These are phyloP conservation scores for Smutsia gigantea DNA, from an alignment of 2,797 vertebrate species.

Conservation along the genomic window DNA sequence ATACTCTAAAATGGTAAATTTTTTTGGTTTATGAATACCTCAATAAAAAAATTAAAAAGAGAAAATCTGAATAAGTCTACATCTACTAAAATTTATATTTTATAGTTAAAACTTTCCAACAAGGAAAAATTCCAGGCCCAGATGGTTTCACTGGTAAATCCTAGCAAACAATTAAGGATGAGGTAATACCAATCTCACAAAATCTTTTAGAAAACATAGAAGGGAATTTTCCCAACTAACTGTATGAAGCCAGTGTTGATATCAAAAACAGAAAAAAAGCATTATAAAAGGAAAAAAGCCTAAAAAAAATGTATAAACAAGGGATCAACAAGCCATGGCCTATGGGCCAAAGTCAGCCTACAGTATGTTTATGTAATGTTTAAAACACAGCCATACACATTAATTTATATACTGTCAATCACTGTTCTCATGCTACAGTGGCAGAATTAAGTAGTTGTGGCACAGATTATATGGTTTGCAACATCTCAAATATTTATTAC, in stretches of 20 bases:
- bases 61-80: neutral
- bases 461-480: neutral
- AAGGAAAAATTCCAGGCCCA: conserved; percentile 21
- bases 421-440: neutral
- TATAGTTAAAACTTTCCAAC: conserved; percentile 17
- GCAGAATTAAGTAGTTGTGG: neutral
- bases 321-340: neutral
- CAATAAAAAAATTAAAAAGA: conserved; percentile 15
- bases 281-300: neutral
- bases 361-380: neutral
- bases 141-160: conserved; percentile 31
- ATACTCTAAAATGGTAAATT: neutral
- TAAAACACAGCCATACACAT: neutral
- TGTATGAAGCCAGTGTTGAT: conserved; percentile 28
- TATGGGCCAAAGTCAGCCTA: neutral
- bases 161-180: conserved; percentile 24
- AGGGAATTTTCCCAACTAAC: conserved; percentile 6
- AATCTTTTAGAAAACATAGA: conserved; percentile 35
- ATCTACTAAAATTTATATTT: neutral
- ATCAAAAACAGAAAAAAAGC: conserved; percentile 50
- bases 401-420: neutral
- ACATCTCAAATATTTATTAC: neutral
- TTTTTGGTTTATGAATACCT: neutral
- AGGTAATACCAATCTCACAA: neutral
- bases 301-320: neutral